A percentile compares a stretch with the other conserved stretches of the same genome.
Evolutionary conservation across 2,888 invertebrate species (phyloP).

Genomic region (Cephus pulcher): DNA sequence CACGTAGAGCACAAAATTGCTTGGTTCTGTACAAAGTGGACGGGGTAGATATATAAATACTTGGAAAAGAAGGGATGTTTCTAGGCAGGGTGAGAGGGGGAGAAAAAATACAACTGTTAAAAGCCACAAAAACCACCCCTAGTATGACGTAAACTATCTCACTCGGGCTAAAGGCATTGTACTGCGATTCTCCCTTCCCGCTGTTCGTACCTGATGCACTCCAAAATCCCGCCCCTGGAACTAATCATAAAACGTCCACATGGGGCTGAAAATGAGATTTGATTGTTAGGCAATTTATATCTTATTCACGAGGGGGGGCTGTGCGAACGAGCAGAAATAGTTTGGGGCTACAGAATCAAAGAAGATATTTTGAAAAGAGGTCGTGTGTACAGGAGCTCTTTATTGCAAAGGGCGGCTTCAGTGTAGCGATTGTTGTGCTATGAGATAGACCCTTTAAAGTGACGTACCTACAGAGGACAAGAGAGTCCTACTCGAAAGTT

Average conservation of each 20-base stretch:
- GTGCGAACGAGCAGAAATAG: neutral
- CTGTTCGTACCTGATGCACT: neutral
- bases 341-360: neutral
- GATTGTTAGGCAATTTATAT: conserved; percentile 37
- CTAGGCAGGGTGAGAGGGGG: neutral
- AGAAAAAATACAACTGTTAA: neutral
- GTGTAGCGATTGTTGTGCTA: neutral
- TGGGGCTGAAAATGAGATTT: conserved; percentile 21
- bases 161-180: neutral
- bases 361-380: neutral
- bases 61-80: neutral
- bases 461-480: neutral
- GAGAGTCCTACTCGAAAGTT: neutral
- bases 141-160: neutral
- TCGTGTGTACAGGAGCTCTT: neutral
- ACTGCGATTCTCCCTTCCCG: neutral
- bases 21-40: neutral
- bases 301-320: conserved; percentile 22
- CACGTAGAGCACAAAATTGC: neutral
- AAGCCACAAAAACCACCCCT: neutral
- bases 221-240: conserved; percentile 2
- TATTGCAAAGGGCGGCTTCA: neutral
- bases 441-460: neutral
- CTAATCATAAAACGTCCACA: neutral
- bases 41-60: neutral